Conservation (phyloP, 2,888 invertebrate genomes). For the Dryomyza anilis region DNA sequence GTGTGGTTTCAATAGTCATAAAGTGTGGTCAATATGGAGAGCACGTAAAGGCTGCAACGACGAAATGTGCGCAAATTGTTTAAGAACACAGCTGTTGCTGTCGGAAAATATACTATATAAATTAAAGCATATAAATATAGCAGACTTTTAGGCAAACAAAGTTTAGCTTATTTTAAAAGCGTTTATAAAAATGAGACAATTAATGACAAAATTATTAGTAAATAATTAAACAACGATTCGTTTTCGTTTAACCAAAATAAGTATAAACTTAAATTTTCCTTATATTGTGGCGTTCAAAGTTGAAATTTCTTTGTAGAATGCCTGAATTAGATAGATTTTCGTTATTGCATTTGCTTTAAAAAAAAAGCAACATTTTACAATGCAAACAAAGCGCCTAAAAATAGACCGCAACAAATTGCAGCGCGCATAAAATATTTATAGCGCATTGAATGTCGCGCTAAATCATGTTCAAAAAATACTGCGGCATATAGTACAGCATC, state of each 20-base stretch:
- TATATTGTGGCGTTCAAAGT: too few species aligned
- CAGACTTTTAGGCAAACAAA: not conserved
- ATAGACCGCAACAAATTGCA: not conserved
- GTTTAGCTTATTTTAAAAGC: too few species aligned
- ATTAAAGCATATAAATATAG: not conserved
- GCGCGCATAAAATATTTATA: constrained; percentile 38
- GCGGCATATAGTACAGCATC: constrained; percentile 22
- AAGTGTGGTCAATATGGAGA: constrained; percentile 19
- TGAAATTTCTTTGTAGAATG: too few species aligned
- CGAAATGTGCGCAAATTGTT: constrained; percentile 6
- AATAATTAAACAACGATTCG: too few species aligned
- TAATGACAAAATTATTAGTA: too few species aligned
- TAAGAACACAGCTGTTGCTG: constrained; percentile 5
- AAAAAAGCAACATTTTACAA: too few species aligned
- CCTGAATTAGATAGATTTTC: too few species aligned
- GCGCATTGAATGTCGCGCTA: constrained; percentile 39
- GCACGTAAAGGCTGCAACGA: constrained; percentile 11
- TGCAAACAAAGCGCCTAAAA: not conserved
- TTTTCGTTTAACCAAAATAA: too few species aligned
- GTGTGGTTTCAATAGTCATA: constrained; percentile 12
- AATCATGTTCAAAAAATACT: too few species aligned
- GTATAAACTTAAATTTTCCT: too few species aligned
- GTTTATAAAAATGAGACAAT: too few species aligned
- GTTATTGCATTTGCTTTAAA: too few species aligned
- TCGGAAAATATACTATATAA: not conserved